phyloP scores from a whole-genome alignment of 2,888 invertebrate genomes.

The Mythimna vitellina region DNA sequence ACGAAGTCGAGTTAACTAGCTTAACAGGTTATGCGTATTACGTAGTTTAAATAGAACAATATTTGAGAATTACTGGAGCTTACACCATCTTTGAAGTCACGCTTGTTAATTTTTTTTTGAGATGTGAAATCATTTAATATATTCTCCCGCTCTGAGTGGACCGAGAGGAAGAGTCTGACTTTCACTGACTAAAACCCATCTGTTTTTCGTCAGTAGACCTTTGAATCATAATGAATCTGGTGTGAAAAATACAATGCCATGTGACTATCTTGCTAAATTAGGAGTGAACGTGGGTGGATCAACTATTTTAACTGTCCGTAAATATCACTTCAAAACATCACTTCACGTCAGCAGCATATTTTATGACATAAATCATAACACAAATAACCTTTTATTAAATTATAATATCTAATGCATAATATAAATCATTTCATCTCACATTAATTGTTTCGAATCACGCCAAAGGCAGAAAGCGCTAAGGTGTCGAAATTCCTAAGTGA shows the following conservation, averaged over 20 bases:
- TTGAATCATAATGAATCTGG: no score
- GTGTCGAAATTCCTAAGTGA: constrained; percentile 56
- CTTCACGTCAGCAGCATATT: background rate
- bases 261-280: background rate
- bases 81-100: background rate
- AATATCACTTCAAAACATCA: constrained; percentile 18
- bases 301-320: background rate
- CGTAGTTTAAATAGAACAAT: constrained; percentile 48
- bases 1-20: constrained; percentile 30
- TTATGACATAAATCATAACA: constrained; percentile 37
- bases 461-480: constrained; percentile 28
- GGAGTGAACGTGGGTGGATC: background rate
- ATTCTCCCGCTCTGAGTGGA: no score
- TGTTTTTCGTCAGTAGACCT: no score
- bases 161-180: no score
- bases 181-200: no score
- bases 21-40: constrained; percentile 53
- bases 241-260: no score
- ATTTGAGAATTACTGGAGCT: constrained; percentile 39
- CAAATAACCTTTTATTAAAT: constrained; percentile 14
- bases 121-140: no score
- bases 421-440: constrained; percentile 47
- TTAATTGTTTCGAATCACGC: constrained; percentile 49
- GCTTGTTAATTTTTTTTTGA: no score
- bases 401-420: constrained; percentile 28